Percentiles rank a stretch among this genome's conserved stretches.
These are phyloP conservation scores for Drosophila bocki DNA, from an alignment of 1,140 invertebrate species.

Conservation along the genomic window DNA sequence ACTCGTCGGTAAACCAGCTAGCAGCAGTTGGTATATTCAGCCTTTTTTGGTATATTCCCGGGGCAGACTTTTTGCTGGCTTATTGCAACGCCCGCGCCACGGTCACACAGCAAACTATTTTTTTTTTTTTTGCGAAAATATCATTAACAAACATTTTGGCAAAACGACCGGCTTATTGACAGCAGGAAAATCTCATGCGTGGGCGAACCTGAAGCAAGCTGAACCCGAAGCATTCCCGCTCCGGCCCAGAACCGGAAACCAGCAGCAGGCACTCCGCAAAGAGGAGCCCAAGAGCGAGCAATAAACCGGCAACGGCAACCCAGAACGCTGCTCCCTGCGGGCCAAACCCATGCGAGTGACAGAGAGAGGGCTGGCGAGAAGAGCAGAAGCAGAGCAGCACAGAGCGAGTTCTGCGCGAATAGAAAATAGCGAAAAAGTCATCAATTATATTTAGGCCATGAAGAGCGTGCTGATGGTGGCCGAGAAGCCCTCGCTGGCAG, in stretches of 20 bases:
- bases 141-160: slow-evolving; percentile 23
- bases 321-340: slow-evolving; percentile 22
- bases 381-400: neutral
- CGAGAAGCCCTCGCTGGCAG: slow-evolving; percentile 99
- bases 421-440: slow-evolving; percentile 32
- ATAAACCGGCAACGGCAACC: slow-evolving; percentile 27
- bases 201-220: slow-evolving; percentile 7
- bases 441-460: slow-evolving; percentile 87
- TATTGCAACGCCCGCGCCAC: slow-evolving; percentile 1
- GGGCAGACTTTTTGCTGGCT: neutral
- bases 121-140: slow-evolving; percentile 32
- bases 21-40: too few relatives aligned
- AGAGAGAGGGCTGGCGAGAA: slow-evolving; percentile 21
- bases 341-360: slow-evolving; percentile 31
- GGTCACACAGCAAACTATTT: slow-evolving; percentile 14
- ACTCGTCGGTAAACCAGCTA: too few relatives aligned
- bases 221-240: neutral
- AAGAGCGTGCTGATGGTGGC: slow-evolving; percentile 99
- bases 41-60: neutral
- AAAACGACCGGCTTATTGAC: slow-evolving; percentile 8
- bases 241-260: slow-evolving; percentile 3
- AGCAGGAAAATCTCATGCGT: slow-evolving; percentile 11
- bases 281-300: neutral
- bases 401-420: slow-evolving; percentile 11
- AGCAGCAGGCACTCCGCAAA: neutral